Evolutionary conservation across 92 coral and sea anemone species (phyloP).

Genomic region (Diadumene lineata): DNA sequence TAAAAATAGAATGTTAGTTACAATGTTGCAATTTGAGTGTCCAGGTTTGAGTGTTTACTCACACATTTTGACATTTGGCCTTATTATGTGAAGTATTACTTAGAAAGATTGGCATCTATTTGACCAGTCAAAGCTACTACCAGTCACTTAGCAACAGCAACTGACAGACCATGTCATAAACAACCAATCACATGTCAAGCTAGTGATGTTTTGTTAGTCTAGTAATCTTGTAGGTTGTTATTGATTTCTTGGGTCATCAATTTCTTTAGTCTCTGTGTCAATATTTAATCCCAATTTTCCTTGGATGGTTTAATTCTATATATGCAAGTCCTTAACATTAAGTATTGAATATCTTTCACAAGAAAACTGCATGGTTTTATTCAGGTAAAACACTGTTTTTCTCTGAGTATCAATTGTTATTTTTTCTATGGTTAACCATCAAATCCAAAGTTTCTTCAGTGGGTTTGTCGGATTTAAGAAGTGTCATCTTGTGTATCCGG

Average conservation of each 20-base stretch:
- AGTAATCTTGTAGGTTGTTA: conserved; percentile 15
- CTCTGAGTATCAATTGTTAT: conserved; percentile 1
- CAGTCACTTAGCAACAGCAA: conserved; percentile 28
- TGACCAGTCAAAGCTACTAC: conserved; percentile 6
- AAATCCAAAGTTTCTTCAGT: conserved; percentile 2
- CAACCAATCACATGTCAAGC: conserved; percentile 13
- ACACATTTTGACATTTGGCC: conserved; percentile 6
- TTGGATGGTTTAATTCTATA: not conserved
- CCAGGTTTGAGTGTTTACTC: not conserved
- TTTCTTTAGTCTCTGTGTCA: conserved; percentile 32
- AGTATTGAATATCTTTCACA: not conserved
- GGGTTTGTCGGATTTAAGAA: not conserved
- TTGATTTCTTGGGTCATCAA: conserved; percentile 34
- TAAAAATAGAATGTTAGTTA: not conserved
- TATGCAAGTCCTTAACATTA: not conserved
- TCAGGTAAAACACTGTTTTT: conserved; percentile 22
- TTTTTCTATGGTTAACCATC: conserved; percentile 11
- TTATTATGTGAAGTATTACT: conserved; percentile 17
- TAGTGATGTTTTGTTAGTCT: conserved; percentile 14
- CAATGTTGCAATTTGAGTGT: not conserved
- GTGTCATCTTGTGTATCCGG: conserved; percentile 2
- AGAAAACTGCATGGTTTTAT: not conserved
- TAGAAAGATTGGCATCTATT: conserved; percentile 21
- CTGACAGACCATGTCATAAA: conserved; percentile 2
- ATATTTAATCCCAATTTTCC: conserved; percentile 28